Conservation (phyloP, 2,888 invertebrate species). For the Pachydiplax longipennis region DNA sequence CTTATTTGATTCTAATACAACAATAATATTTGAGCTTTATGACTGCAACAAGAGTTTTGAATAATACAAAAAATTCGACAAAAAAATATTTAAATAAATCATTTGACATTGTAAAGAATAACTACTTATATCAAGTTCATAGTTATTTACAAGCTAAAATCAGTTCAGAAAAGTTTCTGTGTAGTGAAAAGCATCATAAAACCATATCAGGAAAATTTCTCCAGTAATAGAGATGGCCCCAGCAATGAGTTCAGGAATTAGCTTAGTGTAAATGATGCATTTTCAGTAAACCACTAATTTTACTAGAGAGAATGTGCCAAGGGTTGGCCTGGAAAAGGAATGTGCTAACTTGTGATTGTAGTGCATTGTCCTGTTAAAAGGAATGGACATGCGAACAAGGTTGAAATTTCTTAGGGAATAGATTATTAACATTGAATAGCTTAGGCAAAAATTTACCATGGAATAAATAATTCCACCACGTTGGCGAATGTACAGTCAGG, state of each 20-base stretch:
- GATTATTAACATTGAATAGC: slow-evolving; percentile 22
- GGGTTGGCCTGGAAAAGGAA: background rate
- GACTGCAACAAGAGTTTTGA: slow-evolving; percentile 24
- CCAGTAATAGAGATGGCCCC: slow-evolving; percentile 25
- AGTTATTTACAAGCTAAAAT: slow-evolving; percentile 34
- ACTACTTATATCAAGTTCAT: background rate
- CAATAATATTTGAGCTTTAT: slow-evolving; percentile 18
- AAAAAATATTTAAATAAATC: slow-evolving; percentile 36
- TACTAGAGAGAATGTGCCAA: background rate
- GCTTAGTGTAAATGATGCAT: slow-evolving; percentile 7
- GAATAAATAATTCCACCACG: background rate
- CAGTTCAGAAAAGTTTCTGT: slow-evolving; percentile 4
- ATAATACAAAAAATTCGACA: slow-evolving; percentile 5
- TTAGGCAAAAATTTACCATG: slow-evolving; percentile 8
- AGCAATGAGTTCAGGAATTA: slow-evolving; percentile 32
- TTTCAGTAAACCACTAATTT: background rate
- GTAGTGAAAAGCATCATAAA: slow-evolving; percentile 12
- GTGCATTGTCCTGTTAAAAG: slow-evolving; percentile 6
- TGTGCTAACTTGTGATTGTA: slow-evolving; percentile 12
- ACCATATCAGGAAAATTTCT: background rate
- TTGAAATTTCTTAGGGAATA: slow-evolving; percentile 14
- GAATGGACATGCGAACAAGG: slow-evolving; percentile 13
- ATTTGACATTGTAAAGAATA: background rate
- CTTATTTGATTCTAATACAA: slow-evolving; percentile 23
- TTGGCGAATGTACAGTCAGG: background rate